Conservation (phyloP, 1,140 invertebrate genomes). For the Drosophila paulistorum region DNA sequence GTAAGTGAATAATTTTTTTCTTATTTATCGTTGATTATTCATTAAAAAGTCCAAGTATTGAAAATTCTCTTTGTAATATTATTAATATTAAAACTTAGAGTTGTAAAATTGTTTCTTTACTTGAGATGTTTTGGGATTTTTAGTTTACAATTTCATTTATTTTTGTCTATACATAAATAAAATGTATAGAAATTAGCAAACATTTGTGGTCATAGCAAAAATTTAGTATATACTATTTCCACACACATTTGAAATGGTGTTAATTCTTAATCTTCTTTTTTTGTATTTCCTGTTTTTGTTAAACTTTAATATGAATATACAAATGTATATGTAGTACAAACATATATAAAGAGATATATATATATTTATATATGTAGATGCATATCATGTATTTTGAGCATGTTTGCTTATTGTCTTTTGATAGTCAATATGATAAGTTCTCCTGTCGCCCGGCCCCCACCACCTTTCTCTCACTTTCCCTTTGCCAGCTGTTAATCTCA, state of each 20-base stretch:
- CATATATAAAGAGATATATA: not conserved
- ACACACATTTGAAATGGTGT: not conserved
- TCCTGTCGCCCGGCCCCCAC: not conserved
- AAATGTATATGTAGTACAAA: no score
- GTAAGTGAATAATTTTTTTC: no score
- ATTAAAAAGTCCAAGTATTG: no score
- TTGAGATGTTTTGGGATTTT: no score
- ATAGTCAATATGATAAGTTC: constrained; percentile 2
- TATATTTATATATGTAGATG: not conserved
- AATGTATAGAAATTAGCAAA: no score
- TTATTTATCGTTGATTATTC: no score
- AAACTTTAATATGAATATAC: not conserved
- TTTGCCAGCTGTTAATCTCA: not conserved
- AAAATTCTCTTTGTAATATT: no score
- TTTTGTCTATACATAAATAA: no score
- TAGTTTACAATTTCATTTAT: no score
- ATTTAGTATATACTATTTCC: not conserved
- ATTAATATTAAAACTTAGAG: no score
- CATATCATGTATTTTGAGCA: not conserved
- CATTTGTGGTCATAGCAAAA: no score
- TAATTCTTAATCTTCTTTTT: constrained; percentile 1
- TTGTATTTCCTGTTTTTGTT: not conserved
- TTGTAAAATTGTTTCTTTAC: no score
- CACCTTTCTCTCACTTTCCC: not conserved
- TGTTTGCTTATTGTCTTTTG: not conserved